Evolutionary conservation across 1,140 invertebrate species (phyloP).

Genomic region (Hetaerina americana): DNA sequence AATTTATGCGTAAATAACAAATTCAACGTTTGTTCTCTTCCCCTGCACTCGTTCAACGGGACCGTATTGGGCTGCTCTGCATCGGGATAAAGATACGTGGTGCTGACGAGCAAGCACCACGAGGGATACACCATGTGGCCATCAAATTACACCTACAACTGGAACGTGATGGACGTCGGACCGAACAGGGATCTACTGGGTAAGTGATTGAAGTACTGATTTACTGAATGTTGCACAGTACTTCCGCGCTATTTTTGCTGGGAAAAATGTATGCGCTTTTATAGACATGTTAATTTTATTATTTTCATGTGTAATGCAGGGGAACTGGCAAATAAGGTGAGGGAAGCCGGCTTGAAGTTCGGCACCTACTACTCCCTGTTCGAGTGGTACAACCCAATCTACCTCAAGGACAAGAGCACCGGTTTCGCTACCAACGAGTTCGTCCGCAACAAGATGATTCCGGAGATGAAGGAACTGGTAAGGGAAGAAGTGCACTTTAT

Average conservation of each 20-base stretch:
- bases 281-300: neutral
- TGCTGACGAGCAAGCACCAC: constrained; percentile 88
- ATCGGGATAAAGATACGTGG: constrained; percentile 81
- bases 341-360: constrained; percentile 51
- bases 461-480: constrained; percentile 61
- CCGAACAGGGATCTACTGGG: constrained; percentile 69
- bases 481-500: constrained; percentile 6
- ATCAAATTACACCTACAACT: constrained; percentile 71
- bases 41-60: no score
- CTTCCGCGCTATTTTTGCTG: no score
- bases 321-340: constrained; percentile 57
- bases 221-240: no score
- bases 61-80: no score
- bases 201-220: no score
- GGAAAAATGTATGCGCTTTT: no score
- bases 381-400: constrained; percentile 86
- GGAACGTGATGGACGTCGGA: constrained; percentile 80
- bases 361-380: constrained; percentile 82
- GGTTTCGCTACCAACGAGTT: constrained; percentile 53
- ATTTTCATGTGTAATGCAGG: constrained; percentile 29
- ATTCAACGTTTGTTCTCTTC: no score
- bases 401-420: constrained; percentile 53
- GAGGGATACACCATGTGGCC: constrained; percentile 87
- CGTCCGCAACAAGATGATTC: constrained; percentile 51
- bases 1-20: no score